Evolutionary conservation across 2,888 invertebrate genomes (phyloP), one percentile per base, ranked within the genome.

Genomic region (Amblyjoppa proteus): DNA sequence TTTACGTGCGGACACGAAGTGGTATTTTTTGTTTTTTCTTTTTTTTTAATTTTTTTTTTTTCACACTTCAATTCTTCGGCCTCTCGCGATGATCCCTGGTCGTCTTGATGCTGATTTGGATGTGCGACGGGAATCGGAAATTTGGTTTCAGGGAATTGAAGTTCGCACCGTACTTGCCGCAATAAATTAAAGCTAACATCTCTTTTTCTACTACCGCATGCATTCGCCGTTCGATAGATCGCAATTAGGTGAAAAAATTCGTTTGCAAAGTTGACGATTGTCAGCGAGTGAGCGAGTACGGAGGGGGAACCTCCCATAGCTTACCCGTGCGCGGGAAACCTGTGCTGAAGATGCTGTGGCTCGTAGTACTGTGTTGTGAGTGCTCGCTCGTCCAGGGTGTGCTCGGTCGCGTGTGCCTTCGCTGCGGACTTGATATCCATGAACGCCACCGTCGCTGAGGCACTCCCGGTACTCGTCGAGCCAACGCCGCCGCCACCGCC

Each of bases 371-470:
- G 97, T 92, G 97, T 98, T 94, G 97, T 97, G 95, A 98, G 96
- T 92, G 97, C 96, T 93, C 97, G 95, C 94, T 98, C 98, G 94
- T 98, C 98, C 95, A 98, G 94, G 94, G 97, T 97, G 95, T 98
- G 98, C 94, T 98, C 98, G 92, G 97, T 96, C 94, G 97, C 97
- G 95, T 98, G 98, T 91, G 98, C 98, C 95, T 98, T 98, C 94
- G 98, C 97, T 94, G 98, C 98, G 93, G 98, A 98, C 95, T 98
- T 98, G 96, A 98, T 98, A 96, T 99, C 98, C 97, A 98, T 98
- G 96, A 98, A 98, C 95, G 98, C 97, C 95, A 98, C 97, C 94
- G 97, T 97, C 95, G 97, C 98, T 95, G 97, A 97, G 94, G 97
- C 95, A 94, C 97, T 95, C 94, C 95, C 94, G 94, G 95, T 96